A percentile compares a stretch with the other conserved stretches of the same genome.
Evolutionary conservation across 1,140 invertebrate species (phyloP).

Genomic region (Zaprionus tsacasi): DNA sequence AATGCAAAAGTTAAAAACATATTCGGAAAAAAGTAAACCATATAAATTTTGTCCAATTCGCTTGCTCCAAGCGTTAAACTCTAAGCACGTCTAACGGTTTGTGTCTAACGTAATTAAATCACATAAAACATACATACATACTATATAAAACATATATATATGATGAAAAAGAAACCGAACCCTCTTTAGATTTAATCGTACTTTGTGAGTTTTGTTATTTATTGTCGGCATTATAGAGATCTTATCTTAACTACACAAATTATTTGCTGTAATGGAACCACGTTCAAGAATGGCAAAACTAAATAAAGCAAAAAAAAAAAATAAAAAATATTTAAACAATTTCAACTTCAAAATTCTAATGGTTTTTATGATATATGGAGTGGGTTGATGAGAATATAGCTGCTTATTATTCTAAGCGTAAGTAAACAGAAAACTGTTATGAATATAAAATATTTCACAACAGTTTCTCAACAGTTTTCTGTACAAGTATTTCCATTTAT

Average conservation of each 20-base stretch:
- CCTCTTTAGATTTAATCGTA: conserved; percentile 68
- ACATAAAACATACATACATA: conserved; percentile 31
- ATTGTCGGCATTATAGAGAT: conserved; percentile 78
- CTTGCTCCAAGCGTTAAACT: conserved; percentile 15
- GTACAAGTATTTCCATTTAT: background rate
- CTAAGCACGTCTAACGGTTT: conserved; percentile 63
- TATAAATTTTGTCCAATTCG: conserved; percentile 23
- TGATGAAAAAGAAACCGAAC: conserved; percentile 44
- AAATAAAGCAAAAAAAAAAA: conserved; percentile 66
- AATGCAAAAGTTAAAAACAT: conserved; percentile 23
- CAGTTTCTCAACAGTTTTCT: background rate
- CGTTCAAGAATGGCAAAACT: conserved; percentile 70
- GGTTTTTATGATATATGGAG: background rate
- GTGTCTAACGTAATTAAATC: conserved; percentile 35
- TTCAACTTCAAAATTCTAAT: background rate
- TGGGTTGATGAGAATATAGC: no score
- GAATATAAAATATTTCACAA: background rate
- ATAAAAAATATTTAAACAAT: conserved; percentile 53
- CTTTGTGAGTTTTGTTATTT: conserved; percentile 83
- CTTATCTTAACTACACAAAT: conserved; percentile 75
- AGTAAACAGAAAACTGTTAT: no score
- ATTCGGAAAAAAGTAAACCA: background rate
- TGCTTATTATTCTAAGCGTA: no score
- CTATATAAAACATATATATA: conserved; percentile 33
- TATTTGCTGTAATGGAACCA: conserved; percentile 75